These are phyloP conservation scores for Ctenopoma kingsleyae DNA, from an alignment of 2,797 vertebrate species.

Conservation along the genomic window DNA sequence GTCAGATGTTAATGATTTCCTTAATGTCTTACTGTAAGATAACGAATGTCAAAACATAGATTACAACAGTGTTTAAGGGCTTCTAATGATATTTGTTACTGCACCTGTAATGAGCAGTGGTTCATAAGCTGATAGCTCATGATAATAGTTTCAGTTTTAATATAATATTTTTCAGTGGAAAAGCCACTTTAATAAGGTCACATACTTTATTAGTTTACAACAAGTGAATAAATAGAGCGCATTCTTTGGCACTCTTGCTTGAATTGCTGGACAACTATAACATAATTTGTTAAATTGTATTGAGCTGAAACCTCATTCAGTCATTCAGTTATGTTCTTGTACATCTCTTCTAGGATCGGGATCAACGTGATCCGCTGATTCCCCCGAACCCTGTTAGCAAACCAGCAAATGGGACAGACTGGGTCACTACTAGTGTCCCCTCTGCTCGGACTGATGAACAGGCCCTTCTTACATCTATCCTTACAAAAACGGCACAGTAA, in stretches of 20 bases:
- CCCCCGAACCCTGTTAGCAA: conserved; percentile 89
- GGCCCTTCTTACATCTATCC: conserved; percentile 93
- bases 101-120: background rate
- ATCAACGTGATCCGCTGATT: conserved; percentile 81
- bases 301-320: background rate
- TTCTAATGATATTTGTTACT: background rate
- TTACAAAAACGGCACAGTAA: conserved; percentile 94
- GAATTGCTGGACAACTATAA: background rate
- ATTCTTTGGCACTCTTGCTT: background rate
- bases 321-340: background rate
- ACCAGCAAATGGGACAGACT: conserved; percentile 89
- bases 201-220: background rate
- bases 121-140: too few relatives aligned
- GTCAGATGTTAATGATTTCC: background rate
- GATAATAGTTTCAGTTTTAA: background rate
- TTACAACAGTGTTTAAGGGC: background rate
- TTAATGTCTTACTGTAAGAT: background rate
- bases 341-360: conserved; percentile 64
- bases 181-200: background rate
- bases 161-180: background rate
- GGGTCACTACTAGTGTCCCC: conserved; percentile 86
- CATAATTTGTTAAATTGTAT: background rate
- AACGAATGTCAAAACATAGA: background rate
- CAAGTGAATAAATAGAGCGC: background rate
- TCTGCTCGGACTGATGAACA: conserved; percentile 93